Conservation (phyloP, 2,113 vertebrate species). For the Anarhynchus alexandrinus region DNA sequence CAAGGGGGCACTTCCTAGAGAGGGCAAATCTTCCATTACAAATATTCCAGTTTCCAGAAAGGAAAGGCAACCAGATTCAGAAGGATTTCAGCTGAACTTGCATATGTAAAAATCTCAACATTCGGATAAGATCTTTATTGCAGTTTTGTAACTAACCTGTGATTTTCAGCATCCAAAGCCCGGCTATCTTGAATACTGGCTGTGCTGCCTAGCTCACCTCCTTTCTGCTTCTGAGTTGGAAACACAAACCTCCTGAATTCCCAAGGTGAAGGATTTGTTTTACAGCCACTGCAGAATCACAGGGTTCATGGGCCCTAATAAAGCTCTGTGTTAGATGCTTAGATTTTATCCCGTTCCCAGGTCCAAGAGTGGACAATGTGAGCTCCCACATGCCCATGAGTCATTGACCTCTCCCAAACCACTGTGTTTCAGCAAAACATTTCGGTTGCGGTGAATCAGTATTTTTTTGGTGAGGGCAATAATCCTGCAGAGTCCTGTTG, state of each 20-base stretch:
- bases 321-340: background rate
- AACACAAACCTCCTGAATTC: background rate
- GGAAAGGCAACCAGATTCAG: background rate
- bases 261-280: background rate
- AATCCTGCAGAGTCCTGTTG: too few species aligned
- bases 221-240: background rate
- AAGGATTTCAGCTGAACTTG: background rate
- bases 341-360: background rate
- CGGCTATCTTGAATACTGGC: background rate
- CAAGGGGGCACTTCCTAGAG: background rate
- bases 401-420: background rate
- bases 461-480: background rate
- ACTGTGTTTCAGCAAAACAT: background rate
- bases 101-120: background rate
- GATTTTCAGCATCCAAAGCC: background rate
- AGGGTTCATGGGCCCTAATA: background rate
- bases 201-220: background rate
- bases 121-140: background rate
- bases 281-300: background rate
- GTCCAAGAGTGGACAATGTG: background rate
- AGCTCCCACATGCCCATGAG: fast-evolving
- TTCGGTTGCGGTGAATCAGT: background rate
- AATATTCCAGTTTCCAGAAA: background rate
- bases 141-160: background rate
- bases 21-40: background rate